Conservation (phyloP, 2,888 invertebrate genomes). For the Lepidocyrtinus sp. region DNA sequence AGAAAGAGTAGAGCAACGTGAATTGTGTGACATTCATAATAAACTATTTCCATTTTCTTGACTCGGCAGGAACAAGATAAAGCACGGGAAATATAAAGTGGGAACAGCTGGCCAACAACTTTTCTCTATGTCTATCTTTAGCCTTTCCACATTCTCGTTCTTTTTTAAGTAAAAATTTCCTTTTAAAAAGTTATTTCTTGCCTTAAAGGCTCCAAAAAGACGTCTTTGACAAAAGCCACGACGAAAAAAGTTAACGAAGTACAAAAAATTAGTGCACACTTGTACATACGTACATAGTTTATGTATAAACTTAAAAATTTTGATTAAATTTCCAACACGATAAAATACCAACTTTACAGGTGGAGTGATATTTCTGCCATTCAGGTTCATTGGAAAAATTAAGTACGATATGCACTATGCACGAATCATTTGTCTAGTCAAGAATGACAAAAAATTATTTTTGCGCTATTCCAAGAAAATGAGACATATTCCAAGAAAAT, state of each 20-base stretch:
- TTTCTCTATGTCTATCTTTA: background rate
- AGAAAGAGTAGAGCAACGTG: background rate
- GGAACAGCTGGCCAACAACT: slow-evolving; percentile 15
- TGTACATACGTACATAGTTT: background rate
- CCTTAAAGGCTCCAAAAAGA: no score
- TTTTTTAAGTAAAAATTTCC: no score
- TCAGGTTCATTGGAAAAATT: background rate
- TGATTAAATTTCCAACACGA: background rate
- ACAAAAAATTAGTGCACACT: background rate
- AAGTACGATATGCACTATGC: slow-evolving; percentile 4
- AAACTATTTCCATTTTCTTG: background rate
- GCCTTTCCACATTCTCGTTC: background rate
- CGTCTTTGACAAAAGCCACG: background rate
- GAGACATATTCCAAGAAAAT: no score
- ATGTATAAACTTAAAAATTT: background rate
- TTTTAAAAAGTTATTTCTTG: no score
- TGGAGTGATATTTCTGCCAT: background rate
- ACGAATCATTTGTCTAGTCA: no score
- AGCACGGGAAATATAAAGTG: background rate
- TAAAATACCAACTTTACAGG: background rate
- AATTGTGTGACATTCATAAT: background rate
- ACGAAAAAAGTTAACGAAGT: background rate
- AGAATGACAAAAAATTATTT: no score
- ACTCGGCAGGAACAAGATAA: background rate
- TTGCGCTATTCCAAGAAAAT: no score